A percentile compares a stretch with the other conserved stretches of the same genome.
phyloP scores from a whole-genome alignment of 2,888 invertebrate species.

The Sicus ferrugineus region DNA sequence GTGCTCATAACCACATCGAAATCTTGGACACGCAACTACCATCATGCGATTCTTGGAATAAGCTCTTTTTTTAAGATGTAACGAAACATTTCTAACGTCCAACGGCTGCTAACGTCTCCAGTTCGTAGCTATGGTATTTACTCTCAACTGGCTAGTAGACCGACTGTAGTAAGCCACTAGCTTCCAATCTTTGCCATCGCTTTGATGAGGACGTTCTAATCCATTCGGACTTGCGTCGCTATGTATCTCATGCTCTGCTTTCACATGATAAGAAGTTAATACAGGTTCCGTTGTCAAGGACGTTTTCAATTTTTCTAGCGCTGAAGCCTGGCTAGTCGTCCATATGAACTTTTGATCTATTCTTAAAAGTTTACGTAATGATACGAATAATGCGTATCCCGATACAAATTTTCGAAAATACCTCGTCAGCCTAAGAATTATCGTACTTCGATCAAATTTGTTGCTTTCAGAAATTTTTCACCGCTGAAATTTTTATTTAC shows the following conservation, averaged over 20 bases:
- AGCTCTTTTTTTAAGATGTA: conserved; percentile 32
- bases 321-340: neutral
- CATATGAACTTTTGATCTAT: conserved; percentile 12
- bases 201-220: neutral
- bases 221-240: conserved; percentile 36
- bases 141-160: conserved; percentile 30
- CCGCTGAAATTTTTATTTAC: conserved; percentile 12
- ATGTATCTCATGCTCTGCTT: conserved; percentile 35
- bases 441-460: conserved; percentile 13
- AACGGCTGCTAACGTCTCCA: conserved; percentile 46
- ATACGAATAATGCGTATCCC: neutral
- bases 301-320: conserved; percentile 24
- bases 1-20: conserved; percentile 36
- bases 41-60: conserved; percentile 38
- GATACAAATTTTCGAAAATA: conserved; percentile 12
- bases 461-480: conserved; percentile 20
- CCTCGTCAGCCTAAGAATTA: conserved; percentile 19
- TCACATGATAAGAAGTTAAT: conserved; percentile 28
- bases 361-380: conserved; percentile 6
- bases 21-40: too few species aligned
- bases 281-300: conserved; percentile 6
- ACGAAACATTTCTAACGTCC: conserved; percentile 33
- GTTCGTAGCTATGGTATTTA: conserved; percentile 53
- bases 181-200: conserved; percentile 17
- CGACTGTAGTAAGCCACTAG: conserved; percentile 32